Base-by-base conservation (phyloP, 2,797 vertebrate species). In the Eulemur coronatus region DNA sequence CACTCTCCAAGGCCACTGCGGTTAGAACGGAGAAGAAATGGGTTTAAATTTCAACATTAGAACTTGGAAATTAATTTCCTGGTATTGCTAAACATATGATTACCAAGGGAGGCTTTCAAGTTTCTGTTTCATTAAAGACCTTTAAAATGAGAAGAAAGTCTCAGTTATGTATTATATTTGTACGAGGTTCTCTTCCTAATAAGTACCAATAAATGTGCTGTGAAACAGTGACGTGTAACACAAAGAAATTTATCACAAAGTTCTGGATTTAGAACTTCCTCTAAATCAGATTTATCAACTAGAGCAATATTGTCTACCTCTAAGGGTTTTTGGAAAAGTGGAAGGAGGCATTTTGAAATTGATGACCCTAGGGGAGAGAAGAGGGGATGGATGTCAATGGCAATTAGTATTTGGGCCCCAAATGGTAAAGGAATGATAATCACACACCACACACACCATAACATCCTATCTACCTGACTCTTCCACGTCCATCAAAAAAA, bases 111-210 rank as follows among this genome's bases (percentile, higher is more conserved):
- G 48, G 65, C 17, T 91, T 91, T 10, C 6, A 41, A 76, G 76
- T 84, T 93, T 94, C 63, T 75, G n/a, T 63, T 84, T 91, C 55
- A 81, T 75, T 78, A 63, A 95, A 84, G 30, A 90, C 35, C 41
- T 97, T 63, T 63, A 91, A 95, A 84, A 89, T 57, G 33, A 91
- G n/a, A 79, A 84, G 28, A 86, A 59, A 73, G 46, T 48, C 17
- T 87, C 57, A 82, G 26, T 55, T 59, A n/a, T 1, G 0, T 79
- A 93, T 72, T 15, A 93, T 12, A 79, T 33, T n/a, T 91, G 94
- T 90, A 11, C 57, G 50, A 89, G 17, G 8, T 67, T 91, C n/a
- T 93, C 84, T 73, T 95, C 30, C n/a, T 85, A 33, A 76, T 61
- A 91, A 93, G 75, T 91, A 10, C 57, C 55, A 92, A 0, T 46